Conservation (phyloP, 2,888 invertebrate species). For the Leptinotarsa juncta region DNA sequence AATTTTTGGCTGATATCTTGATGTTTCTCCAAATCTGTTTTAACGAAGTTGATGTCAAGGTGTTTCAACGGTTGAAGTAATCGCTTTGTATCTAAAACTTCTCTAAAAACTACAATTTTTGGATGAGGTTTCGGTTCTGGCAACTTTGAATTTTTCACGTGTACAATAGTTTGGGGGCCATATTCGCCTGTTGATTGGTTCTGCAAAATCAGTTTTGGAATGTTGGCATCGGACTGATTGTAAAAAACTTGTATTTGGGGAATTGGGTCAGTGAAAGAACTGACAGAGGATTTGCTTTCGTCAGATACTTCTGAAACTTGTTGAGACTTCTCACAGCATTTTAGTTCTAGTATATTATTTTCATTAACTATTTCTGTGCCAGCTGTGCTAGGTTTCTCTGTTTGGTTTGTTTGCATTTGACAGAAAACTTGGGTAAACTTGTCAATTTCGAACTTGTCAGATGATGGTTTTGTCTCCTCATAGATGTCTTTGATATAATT, state of each 20-base stretch:
- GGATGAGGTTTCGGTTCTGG: constrained; percentile 16
- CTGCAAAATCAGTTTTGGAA: constrained; percentile 27
- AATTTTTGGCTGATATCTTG: not conserved
- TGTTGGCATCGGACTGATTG: constrained; percentile 22
- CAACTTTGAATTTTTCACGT: constrained; percentile 14
- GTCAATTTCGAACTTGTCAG: constrained; percentile 22
- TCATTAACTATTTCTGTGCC: constrained; percentile 8
- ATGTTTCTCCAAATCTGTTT: constrained; percentile 6
- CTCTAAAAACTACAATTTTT: constrained; percentile 41
- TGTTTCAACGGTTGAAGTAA: constrained; percentile 42
- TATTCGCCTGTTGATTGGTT: constrained; percentile 20
- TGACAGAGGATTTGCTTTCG: constrained; percentile 12
- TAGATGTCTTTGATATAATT: constrained; percentile 15
- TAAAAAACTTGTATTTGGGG: constrained; percentile 33
- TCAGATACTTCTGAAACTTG: constrained; percentile 7
- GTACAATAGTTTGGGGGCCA: constrained; percentile 21
- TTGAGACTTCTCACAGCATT: constrained; percentile 15
- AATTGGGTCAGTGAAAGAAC: not conserved
- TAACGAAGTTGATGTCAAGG: constrained; percentile 26
- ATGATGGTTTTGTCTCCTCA: constrained; percentile 27
- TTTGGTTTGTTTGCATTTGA: constrained; percentile 14
- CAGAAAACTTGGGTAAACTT: constrained; percentile 35
- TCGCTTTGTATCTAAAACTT: constrained; percentile 27
- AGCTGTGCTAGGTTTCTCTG: constrained; percentile 1
- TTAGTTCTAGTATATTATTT: not conserved